A percentile compares a stretch with the other conserved stretches of the same genome.
phyloP scores from a whole-genome alignment of 2,888 invertebrate genomes.

The Ellobium chinense region DNA sequence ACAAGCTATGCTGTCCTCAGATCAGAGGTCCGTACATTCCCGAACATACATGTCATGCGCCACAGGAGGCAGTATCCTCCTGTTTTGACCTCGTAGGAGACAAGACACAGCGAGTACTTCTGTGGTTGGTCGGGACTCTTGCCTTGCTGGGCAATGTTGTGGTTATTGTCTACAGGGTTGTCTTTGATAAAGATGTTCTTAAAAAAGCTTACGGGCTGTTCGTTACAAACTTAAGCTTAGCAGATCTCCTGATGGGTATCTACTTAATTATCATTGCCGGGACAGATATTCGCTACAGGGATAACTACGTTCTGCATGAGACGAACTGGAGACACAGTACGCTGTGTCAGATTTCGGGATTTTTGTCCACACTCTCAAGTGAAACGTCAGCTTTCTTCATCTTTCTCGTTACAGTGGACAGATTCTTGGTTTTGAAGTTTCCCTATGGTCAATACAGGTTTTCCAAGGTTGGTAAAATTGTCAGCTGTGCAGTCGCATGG shows the following conservation, averaged over 20 bases:
- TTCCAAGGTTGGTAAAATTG: constrained; percentile 56
- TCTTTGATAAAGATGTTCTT: neutral
- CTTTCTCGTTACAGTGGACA: constrained; percentile 83
- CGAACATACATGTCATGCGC: neutral
- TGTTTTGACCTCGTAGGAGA: neutral
- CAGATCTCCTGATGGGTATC: neutral
- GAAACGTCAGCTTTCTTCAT: constrained; percentile 84
- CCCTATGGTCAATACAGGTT: constrained; percentile 43
- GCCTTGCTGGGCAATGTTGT: constrained; percentile 52
- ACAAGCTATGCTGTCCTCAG: constrained; percentile 14
- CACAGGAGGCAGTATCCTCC: neutral
- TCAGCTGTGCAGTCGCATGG: constrained; percentile 63
- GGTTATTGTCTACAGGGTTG: constrained; percentile 48
- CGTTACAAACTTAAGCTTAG: neutral
- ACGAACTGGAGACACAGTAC: constrained; percentile 55
- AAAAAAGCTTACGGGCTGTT: neutral
- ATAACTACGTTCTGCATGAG: constrained; percentile 58
- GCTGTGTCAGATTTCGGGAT: constrained; percentile 57
- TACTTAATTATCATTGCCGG: neutral
- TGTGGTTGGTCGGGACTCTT: neutral
- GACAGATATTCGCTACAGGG: constrained; percentile 47
- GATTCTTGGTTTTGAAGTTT: constrained; percentile 82
- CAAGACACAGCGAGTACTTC: neutral
- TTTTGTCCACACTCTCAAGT: constrained; percentile 78
- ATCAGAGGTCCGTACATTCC: neutral